A percentile compares a stretch with the other conserved stretches of the same genome.
Conservation (phyloP, 2,113 vertebrate genomes). For the Accipiter cooperii region DNA sequence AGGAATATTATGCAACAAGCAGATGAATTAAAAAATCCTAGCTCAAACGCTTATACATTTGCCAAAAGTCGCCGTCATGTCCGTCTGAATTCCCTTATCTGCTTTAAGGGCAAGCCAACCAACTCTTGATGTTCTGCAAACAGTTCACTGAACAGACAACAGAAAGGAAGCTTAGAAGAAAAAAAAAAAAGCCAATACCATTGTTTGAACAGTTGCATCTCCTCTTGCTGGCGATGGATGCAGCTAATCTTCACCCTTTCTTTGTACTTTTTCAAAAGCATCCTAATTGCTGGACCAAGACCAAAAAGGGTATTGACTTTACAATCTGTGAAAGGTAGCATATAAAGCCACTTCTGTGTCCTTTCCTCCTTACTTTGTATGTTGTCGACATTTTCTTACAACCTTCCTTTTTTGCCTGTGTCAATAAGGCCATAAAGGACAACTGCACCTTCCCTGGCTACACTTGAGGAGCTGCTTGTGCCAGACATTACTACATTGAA, state of each 20-base stretch:
- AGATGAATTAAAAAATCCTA: not conserved
- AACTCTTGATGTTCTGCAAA: not conserved
- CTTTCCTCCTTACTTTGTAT: not conserved
- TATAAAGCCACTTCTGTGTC: not conserved
- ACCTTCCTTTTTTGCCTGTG: not conserved
- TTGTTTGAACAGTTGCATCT: not conserved
- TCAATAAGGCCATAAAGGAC: not conserved
- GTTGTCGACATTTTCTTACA: not conserved
- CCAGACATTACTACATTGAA: not conserved
- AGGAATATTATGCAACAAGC: not conserved
- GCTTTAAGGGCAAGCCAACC: not conserved
- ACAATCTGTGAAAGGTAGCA: not conserved
- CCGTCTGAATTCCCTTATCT: fast-evolving
- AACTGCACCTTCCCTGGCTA: not conserved
- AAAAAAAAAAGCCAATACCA: not conserved
- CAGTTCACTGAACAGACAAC: not conserved
- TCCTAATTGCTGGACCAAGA: not conserved
- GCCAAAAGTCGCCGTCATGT: fast-evolving
- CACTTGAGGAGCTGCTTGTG: not conserved
- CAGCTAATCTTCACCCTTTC: not conserved
- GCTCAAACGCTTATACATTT: fast-evolving
- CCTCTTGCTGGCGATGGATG: fast-evolving
- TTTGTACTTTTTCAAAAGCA: not conserved
- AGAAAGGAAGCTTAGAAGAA: not conserved
- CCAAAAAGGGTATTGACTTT: not conserved